Conservation (phyloP, 2,888 invertebrate genomes). For the Seira musarum region DNA sequence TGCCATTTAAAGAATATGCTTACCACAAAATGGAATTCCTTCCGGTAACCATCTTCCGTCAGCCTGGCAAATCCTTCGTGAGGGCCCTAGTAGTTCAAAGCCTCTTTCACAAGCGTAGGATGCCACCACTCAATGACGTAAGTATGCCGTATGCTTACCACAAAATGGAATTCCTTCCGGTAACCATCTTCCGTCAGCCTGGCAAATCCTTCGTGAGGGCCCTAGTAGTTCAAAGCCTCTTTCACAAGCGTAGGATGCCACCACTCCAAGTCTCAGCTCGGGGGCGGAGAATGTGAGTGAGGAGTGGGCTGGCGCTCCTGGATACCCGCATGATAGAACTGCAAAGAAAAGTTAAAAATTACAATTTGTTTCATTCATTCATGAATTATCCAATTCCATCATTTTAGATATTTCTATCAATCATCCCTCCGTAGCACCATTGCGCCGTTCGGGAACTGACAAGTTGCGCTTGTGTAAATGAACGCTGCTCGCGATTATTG, state of each 20-base stretch:
- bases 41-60: slow-evolving; percentile 88
- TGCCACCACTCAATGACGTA: slow-evolving; percentile 84
- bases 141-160: no score
- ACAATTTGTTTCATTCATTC: no score
- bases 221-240: slow-evolving; percentile 92
- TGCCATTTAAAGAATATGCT: no score
- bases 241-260: slow-evolving; percentile 90
- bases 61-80: slow-evolving; percentile 82
- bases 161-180: slow-evolving; percentile 96
- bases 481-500: no score
- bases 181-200: slow-evolving; percentile 82
- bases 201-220: slow-evolving; percentile 85
- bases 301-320: slow-evolving; percentile 92
- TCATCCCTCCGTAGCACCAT: no score
- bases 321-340: slow-evolving; percentile 81
- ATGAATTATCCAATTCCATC: no score
- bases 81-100: slow-evolving; percentile 92
- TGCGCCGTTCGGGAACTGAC: no score
- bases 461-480: no score
- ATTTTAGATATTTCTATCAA: no score
- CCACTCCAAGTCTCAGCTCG: slow-evolving; percentile 78
- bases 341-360: no score
- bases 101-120: slow-evolving; percentile 89
- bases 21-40: slow-evolving; percentile 95
- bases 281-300: slow-evolving; percentile 81